A percentile compares a stretch with the other conserved stretches of the same genome.
Evolutionary conservation across 2,888 invertebrate species (phyloP).

Genomic region (Disparrhopalites patrizii): DNA sequence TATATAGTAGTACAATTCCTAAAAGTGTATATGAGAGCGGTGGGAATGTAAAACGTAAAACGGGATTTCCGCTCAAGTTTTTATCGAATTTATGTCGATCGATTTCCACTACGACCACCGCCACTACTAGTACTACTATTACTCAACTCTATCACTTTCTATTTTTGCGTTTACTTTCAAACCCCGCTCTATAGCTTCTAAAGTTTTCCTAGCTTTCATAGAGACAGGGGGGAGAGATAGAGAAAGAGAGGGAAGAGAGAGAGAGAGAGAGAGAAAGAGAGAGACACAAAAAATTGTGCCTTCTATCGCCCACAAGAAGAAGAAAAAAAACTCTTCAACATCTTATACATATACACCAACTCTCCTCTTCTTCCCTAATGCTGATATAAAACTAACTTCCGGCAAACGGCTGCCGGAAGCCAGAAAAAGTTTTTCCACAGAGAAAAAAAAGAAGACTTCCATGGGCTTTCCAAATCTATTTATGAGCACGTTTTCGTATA

Average conservation of each 20-base stretch:
- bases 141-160: conserved; percentile 6
- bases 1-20: background rate
- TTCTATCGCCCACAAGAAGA: background rate
- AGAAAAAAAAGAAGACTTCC: conserved; percentile 25
- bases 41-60: conserved; percentile 24
- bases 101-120: conserved; percentile 26
- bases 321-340: conserved; percentile 1
- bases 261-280: background rate
- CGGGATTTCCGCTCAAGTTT: conserved; percentile 39
- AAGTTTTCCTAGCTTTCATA: too few species aligned
- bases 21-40: background rate
- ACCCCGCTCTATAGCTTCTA: background rate
- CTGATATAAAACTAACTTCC: conserved; percentile 44
- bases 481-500: conserved; percentile 29
- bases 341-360: background rate
- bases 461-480: conserved; percentile 28
- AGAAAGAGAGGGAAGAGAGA: background rate
- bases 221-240: background rate
- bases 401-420: conserved; percentile 48
- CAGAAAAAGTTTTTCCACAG: conserved; percentile 31
- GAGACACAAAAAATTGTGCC: background rate
- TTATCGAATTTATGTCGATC: conserved; percentile 41
- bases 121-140: background rate
- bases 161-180: background rate
- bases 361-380: conserved; percentile 9